A percentile compares a stretch with the other conserved stretches of the same genome.
phyloP scores from a whole-genome alignment of 2,888 invertebrate genomes.

The Torymus aiolomorphi region DNA sequence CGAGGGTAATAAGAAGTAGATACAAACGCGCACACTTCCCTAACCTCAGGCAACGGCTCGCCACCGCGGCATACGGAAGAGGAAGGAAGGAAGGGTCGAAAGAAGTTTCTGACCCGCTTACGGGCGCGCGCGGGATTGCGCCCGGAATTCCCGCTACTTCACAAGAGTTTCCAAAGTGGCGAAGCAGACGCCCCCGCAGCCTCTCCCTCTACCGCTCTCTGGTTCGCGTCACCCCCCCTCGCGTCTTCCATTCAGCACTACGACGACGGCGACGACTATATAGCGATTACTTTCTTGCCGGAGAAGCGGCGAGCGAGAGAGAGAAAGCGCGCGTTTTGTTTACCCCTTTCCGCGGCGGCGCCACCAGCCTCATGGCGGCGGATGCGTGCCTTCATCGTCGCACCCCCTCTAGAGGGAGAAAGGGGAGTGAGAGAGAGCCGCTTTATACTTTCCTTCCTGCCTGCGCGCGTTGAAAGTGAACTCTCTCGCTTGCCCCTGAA shows the following conservation, averaged over 20 bases:
- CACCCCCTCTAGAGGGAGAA: constrained; percentile 8
- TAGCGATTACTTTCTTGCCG: constrained; percentile 54
- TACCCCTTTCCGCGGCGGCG: constrained; percentile 61
- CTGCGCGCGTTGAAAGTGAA: not conserved
- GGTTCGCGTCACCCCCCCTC: constrained; percentile 6
- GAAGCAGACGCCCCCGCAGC: constrained; percentile 66
- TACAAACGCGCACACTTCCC: constrained; percentile 66
- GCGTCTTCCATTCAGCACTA: constrained; percentile 62
- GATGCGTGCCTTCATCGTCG: not conserved
- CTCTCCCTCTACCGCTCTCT: constrained; percentile 49
- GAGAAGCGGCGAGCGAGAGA: not conserved
- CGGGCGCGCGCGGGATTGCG: constrained; percentile 61
- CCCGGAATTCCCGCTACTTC: constrained; percentile 71
- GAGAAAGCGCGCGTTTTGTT: constrained; percentile 60
- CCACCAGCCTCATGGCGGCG: constrained; percentile 7
- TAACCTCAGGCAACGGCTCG: constrained; percentile 70
- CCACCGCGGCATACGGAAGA: constrained; percentile 38
- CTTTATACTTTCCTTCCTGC: not conserved
- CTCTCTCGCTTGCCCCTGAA: constrained; percentile 5
- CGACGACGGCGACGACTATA: constrained; percentile 7
- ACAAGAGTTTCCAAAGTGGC: constrained; percentile 72
- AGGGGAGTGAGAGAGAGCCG: constrained; percentile 50
- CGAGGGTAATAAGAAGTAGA: constrained; percentile 55
- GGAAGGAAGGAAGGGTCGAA: constrained; percentile 67
- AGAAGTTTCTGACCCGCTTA: constrained; percentile 76